phyloP scores from a whole-genome alignment of 1,140 invertebrate species.

The Drosophila melanica region DNA sequence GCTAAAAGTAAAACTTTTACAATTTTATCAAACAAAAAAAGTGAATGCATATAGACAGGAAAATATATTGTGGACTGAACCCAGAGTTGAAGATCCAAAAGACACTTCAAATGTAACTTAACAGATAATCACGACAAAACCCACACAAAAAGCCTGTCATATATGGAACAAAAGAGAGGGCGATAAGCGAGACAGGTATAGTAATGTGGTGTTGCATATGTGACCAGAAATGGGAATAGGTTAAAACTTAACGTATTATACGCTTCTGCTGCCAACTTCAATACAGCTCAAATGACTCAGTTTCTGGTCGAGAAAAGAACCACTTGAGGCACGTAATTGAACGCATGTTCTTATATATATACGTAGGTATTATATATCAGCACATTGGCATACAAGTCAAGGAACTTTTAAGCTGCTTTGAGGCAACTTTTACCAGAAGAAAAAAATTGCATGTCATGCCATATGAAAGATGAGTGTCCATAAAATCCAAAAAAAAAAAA shows the following conservation, averaged over 20 bases:
- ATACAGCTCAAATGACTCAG: conserved; percentile 29
- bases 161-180: conserved; percentile 11
- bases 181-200: not conserved
- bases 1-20: conserved; percentile 30
- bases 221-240: conserved; percentile 40
- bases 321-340: conserved; percentile 46
- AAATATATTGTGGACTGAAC: not conserved
- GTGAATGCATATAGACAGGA: conserved; percentile 20
- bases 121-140: conserved; percentile 24
- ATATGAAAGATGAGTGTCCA: conserved; percentile 61
- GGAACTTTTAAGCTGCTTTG: conserved; percentile 73
- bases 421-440: conserved; percentile 61
- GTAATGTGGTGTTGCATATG: conserved; percentile 25
- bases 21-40: conserved; percentile 28
- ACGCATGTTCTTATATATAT: conserved; percentile 15
- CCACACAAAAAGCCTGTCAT: not conserved
- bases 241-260: conserved; percentile 20
- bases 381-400: conserved; percentile 58
- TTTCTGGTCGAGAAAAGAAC: conserved; percentile 7
- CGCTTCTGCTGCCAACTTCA: conserved; percentile 6
- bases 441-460: conserved; percentile 60
- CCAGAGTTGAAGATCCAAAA: conserved; percentile 1
- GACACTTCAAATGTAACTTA: conserved; percentile 31
- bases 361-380: conserved; percentile 30
- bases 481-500: conserved; percentile 11